phyloP scores from a whole-genome alignment of 2,113 vertebrate genomes.

The Hypocryptadius cinnamomeus region DNA sequence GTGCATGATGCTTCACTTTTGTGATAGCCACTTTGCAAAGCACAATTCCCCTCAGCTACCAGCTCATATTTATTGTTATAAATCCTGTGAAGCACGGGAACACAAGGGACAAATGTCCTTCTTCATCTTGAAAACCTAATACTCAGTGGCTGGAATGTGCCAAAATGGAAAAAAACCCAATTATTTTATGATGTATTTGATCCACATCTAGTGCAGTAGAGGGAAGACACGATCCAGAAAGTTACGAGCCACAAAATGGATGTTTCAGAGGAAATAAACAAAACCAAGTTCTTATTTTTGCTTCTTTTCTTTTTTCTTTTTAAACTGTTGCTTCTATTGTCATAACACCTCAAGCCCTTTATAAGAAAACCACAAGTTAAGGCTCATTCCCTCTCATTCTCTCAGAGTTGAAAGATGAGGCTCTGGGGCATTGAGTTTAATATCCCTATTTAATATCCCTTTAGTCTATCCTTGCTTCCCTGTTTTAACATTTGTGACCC shows the following conservation, averaged over 20 bases:
- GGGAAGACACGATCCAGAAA: not conserved
- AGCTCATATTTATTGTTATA: not conserved
- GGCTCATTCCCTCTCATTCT: not conserved
- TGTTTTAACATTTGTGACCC: not conserved
- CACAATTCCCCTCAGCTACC: not conserved
- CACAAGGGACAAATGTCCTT: not conserved
- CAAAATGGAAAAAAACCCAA: not conserved
- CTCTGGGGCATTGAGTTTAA: not conserved
- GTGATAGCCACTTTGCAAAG: slow-evolving; percentile 7
- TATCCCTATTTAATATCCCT: not conserved
- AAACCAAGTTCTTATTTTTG: not conserved
- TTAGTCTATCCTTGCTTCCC: not conserved
- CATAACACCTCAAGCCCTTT: not conserved
- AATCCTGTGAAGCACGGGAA: not conserved
- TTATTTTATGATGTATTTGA: not conserved
- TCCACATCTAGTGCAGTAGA: not conserved
- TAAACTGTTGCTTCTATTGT: not conserved
- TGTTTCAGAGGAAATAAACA: not conserved
- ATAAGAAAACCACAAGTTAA: not conserved
- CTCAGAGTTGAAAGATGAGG: not conserved
- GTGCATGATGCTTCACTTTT: not conserved
- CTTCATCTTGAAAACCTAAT: not conserved
- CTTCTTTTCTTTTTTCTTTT: not conserved
- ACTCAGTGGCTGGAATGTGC: not conserved
- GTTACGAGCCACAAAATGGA: not conserved